Evolutionary conservation across 2,888 invertebrate species (phyloP).

Genomic region (Neoitamus cyanurus): DNA sequence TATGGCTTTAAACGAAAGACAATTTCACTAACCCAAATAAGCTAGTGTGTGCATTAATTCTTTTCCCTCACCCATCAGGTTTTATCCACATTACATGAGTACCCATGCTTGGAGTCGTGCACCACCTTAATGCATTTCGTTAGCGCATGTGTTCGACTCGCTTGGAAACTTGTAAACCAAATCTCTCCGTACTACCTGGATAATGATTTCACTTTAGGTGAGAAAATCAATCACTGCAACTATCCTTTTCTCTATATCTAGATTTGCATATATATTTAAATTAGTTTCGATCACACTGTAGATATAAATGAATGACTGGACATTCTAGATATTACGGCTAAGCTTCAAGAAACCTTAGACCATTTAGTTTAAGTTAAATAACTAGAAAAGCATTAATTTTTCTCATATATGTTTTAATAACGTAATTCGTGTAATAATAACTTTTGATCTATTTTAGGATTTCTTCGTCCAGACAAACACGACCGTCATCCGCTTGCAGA

Average conservation of each 20-base stretch:
- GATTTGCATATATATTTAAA: not conserved
- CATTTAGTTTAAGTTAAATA: not conserved
- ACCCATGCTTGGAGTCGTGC: conserved; percentile 86
- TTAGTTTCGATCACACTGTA: not conserved
- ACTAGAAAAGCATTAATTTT: no score
- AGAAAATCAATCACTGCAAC: no score
- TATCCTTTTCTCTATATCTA: no score
- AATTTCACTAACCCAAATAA: conserved; percentile 45
- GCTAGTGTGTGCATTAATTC: not conserved
- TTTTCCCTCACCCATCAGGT: conserved; percentile 69
- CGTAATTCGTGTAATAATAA: not conserved
- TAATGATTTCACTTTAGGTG: conserved; percentile 76
- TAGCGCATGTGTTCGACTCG: conserved; percentile 83
- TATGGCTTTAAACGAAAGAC: conserved; percentile 54
- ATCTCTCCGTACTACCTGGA: conserved; percentile 74
- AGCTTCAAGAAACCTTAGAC: not conserved
- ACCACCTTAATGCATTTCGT: conserved; percentile 83
- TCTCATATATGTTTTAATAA: not conserved
- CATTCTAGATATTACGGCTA: not conserved
- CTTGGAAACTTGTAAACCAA: conserved; percentile 87
- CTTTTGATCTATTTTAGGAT: conserved; percentile 63
- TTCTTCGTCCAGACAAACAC: conserved; percentile 80
- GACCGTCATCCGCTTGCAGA: conserved; percentile 83
- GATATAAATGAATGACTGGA: no score
- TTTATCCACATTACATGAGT: conserved; percentile 91